Evolutionary conservation across 2,113 vertebrate genomes (phyloP).

Genomic region (Girardinichthys multiradiatus): DNA sequence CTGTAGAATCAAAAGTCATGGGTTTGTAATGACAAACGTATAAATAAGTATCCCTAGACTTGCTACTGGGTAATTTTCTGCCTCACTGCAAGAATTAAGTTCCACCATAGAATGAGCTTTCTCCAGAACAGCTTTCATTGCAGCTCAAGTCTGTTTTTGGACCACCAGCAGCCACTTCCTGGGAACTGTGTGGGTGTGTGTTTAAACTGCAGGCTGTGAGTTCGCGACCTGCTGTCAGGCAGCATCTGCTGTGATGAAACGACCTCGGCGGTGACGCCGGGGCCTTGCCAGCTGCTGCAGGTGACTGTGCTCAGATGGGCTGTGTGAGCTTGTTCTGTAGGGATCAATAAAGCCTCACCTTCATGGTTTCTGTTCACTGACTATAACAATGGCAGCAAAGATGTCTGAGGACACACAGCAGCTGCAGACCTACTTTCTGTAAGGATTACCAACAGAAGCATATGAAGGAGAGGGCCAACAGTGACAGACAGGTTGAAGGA

Average conservation of each 20-base stretch:
- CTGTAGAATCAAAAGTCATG: no score
- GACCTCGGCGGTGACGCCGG: neutral
- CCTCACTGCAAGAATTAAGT: neutral
- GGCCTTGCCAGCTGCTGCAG: neutral
- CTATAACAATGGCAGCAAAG: neutral
- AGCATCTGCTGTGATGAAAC: constrained; percentile 10
- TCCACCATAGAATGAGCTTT: neutral
- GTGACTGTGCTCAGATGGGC: neutral
- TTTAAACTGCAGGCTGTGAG: neutral
- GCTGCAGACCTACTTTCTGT: neutral
- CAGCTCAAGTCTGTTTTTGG: neutral
- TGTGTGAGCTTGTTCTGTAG: neutral
- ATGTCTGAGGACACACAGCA: neutral
- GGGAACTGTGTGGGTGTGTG: neutral
- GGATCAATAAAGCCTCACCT: neutral
- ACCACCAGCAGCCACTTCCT: neutral
- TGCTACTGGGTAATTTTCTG: neutral
- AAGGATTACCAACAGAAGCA: neutral
- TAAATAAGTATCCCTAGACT: no score
- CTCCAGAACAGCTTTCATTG: neutral
- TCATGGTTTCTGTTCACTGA: neutral
- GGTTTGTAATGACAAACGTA: no score
- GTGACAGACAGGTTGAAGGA: neutral
- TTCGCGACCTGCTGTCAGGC: neutral
- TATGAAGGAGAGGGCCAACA: neutral